Evolutionary conservation across 2,113 vertebrate genomes (phyloP).

Genomic region (Limnothrissa miodon): DNA sequence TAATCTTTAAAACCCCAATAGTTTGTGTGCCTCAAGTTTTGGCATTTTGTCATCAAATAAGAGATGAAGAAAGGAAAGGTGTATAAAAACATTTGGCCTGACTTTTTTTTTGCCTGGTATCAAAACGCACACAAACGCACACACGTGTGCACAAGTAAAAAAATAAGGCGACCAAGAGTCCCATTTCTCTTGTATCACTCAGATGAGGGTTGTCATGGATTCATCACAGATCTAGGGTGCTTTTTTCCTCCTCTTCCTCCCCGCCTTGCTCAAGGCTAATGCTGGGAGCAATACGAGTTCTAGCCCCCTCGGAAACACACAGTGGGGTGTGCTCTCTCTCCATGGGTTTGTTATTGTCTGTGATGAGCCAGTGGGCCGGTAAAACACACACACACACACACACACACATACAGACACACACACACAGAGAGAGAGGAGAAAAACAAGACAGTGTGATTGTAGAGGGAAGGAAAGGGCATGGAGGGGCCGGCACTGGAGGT

Average conservation of each 20-base stretch:
- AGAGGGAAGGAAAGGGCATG: neutral
- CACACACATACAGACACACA: neutral
- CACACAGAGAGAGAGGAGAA: neutral
- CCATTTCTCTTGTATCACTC: neutral
- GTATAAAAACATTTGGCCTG: slow-evolving; percentile 41
- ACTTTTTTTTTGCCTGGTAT: neutral
- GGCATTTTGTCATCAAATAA: neutral
- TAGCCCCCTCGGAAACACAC: neutral
- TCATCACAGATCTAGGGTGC: neutral
- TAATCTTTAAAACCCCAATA: slow-evolving; percentile 24
- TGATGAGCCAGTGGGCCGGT: neutral
- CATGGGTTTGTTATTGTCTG: slow-evolving; percentile 6
- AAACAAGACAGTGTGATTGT: neutral
- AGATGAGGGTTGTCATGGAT: neutral
- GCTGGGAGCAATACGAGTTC: neutral
- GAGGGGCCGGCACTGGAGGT: slow-evolving; percentile 24
- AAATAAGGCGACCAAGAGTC: neutral
- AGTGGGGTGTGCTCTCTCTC: neutral
- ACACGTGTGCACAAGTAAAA: neutral
- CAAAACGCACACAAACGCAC: slow-evolving; percentile 5
- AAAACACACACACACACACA: neutral
- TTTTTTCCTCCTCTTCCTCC: neutral
- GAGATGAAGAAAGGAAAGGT: slow-evolving; percentile 32
- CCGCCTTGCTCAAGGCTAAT: neutral
- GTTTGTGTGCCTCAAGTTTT: slow-evolving; percentile 16